Evolutionary conservation across 2,113 vertebrate genomes (phyloP).

Genomic region (Bolborhynchus lineola): DNA sequence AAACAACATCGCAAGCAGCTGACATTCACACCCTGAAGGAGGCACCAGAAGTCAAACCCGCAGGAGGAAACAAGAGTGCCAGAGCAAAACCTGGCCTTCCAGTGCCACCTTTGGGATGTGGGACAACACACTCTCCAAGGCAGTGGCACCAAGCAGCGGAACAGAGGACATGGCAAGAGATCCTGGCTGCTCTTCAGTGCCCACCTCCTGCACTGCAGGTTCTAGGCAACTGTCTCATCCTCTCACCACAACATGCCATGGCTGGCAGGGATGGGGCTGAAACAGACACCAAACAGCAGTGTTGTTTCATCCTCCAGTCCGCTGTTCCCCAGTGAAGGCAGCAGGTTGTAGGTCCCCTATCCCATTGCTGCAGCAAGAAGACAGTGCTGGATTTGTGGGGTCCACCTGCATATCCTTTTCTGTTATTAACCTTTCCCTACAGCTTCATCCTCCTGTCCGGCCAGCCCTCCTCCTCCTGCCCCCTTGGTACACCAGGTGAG

Average conservation of each 20-base stretch:
- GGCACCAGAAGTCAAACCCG: background rate
- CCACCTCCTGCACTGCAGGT: background rate
- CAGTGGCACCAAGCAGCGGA: background rate
- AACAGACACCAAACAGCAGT: background rate
- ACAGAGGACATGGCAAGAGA: background rate
- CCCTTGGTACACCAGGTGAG: background rate
- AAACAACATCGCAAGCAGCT: background rate
- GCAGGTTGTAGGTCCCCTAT: background rate
- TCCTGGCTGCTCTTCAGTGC: background rate
- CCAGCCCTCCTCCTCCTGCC: background rate
- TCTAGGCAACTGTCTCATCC: background rate
- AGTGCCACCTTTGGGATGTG: background rate
- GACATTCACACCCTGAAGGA: background rate
- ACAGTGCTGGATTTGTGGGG: background rate
- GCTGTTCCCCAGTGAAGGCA: background rate
- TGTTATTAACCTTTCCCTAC: accelerated
- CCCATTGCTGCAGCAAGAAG: background rate
- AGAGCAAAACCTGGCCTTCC: background rate
- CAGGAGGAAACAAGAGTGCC: background rate
- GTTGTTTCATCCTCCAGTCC: background rate
- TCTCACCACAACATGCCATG: background rate
- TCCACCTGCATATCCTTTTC: accelerated
- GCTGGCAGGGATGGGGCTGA: background rate
- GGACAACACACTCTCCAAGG: background rate
- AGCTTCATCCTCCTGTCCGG: background rate